Evolutionary conservation across 2,797 vertebrate species (phyloP).

Genomic region (Lemur catta): DNA sequence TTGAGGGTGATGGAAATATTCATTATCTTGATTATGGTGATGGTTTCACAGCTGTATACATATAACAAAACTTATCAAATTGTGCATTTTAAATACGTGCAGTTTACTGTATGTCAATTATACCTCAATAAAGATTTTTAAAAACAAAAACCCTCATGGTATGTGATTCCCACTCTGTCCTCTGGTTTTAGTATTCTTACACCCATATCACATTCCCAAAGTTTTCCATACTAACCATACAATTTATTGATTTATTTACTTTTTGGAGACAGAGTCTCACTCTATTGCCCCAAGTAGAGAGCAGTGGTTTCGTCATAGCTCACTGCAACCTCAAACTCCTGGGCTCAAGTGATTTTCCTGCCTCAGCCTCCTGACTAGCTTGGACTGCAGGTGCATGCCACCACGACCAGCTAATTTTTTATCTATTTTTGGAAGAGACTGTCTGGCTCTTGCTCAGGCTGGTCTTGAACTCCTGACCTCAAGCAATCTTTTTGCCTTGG

Average conservation of each 20-base stretch:
- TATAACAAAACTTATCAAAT: slow-evolving; percentile 1
- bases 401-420: background rate
- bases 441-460: background rate
- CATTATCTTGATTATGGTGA: background rate
- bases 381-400: background rate
- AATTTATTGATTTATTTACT: slow-evolving; percentile 35
- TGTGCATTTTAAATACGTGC: background rate
- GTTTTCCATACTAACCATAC: background rate
- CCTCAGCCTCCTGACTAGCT: background rate
- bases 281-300: background rate
- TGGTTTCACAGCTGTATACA: background rate
- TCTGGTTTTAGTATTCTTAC: slow-evolving; percentile 39
- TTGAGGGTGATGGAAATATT: background rate
- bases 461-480: background rate
- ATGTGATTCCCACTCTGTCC: background rate
- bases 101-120: background rate
- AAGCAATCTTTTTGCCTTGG: background rate
- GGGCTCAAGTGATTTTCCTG: background rate
- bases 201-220: background rate
- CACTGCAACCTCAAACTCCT: background rate
- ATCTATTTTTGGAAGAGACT: background rate
- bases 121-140: background rate
- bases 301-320: background rate
- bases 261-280: background rate
- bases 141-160: background rate